phyloP scores from a whole-genome alignment of 1,140 invertebrate genomes.

The Dreissena polymorpha region DNA sequence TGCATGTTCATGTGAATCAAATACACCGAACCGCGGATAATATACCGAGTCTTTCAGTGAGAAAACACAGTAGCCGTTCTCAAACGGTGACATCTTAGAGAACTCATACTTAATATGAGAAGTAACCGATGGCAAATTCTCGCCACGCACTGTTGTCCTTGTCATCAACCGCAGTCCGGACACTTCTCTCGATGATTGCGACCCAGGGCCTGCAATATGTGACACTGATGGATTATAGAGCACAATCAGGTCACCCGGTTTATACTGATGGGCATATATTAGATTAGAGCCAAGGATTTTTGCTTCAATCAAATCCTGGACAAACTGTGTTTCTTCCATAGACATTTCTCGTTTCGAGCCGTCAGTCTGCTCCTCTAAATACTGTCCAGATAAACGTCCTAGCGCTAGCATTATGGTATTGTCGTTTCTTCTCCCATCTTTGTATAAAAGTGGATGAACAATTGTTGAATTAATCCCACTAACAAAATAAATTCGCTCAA shows the following conservation, averaged over 20 bases:
- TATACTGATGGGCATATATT: conserved; percentile 49
- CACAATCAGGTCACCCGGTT: conserved; percentile 47
- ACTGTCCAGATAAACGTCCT: conserved; percentile 53
- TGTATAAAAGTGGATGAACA: conserved; percentile 53
- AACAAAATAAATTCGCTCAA: conserved; percentile 54
- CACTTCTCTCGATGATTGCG: conserved; percentile 44
- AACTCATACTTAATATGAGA: conserved; percentile 50
- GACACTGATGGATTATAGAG: conserved; percentile 54
- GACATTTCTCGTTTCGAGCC: conserved; percentile 37
- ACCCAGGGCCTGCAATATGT: conserved; percentile 54
- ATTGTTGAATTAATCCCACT: conserved; percentile 53
- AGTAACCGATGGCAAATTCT: conserved; percentile 23
- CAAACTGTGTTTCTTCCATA: conserved; percentile 45
- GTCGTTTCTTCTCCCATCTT: conserved; percentile 48
- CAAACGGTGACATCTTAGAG: conserved; percentile 32
- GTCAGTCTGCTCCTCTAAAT: conserved; percentile 36
- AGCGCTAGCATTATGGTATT: conserved; percentile 54
- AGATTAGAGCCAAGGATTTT: conserved; percentile 54
- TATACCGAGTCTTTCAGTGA: conserved; percentile 56
- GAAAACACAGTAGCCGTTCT: conserved; percentile 53
- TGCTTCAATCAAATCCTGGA: conserved; percentile 44
- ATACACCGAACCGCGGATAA: conserved; percentile 46
- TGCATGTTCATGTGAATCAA: conserved; percentile 34
- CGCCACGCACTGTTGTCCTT: conserved; percentile 42
- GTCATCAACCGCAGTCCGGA: conserved; percentile 50